phyloP scores from a whole-genome alignment of 2,797 vertebrate species.

The Leptodactylus fallax region DNA sequence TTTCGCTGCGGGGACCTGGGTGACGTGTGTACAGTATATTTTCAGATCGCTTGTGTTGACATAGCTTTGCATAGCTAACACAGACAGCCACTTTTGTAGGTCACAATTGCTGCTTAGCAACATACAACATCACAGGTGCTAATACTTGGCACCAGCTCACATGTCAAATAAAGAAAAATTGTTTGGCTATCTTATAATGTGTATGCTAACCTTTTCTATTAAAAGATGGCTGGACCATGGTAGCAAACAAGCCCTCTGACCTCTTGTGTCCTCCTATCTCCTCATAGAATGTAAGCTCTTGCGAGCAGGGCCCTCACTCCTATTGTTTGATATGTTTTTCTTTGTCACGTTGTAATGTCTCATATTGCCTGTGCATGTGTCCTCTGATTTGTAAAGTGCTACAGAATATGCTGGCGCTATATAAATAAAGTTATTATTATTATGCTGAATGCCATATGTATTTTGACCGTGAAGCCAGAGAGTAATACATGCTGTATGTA shows the following conservation, averaged over 20 bases:
- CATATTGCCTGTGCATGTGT: too few species aligned
- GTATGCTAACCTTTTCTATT: too few species aligned
- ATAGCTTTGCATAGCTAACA: conserved; percentile 5
- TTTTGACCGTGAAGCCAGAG: not conserved
- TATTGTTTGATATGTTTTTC: too few species aligned
- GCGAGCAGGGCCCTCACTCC: too few species aligned
- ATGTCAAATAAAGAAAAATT: not conserved
- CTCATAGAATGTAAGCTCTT: too few species aligned
- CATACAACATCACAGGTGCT: conserved; percentile 23
- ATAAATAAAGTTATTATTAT: too few species aligned
- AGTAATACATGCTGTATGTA: not conserved
- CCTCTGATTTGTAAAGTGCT: too few species aligned
- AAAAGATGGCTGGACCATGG: too few species aligned
- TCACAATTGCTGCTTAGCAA: conserved; percentile 57
- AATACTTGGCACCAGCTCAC: not conserved
- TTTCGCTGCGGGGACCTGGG: not conserved
- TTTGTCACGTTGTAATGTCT: too few species aligned
- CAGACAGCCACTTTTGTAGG: conserved; percentile 51
- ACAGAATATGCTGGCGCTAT: too few species aligned
- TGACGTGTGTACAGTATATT: conserved; percentile 4
- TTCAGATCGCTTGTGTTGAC: conserved; percentile 28
- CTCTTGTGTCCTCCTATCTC: too few species aligned
- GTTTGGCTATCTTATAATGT: not conserved
- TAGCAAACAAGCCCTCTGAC: too few species aligned
- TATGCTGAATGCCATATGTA: not conserved